Base-by-base conservation (phyloP, 2,797 vertebrate genomes). In the Garrulus glandarius region DNA sequence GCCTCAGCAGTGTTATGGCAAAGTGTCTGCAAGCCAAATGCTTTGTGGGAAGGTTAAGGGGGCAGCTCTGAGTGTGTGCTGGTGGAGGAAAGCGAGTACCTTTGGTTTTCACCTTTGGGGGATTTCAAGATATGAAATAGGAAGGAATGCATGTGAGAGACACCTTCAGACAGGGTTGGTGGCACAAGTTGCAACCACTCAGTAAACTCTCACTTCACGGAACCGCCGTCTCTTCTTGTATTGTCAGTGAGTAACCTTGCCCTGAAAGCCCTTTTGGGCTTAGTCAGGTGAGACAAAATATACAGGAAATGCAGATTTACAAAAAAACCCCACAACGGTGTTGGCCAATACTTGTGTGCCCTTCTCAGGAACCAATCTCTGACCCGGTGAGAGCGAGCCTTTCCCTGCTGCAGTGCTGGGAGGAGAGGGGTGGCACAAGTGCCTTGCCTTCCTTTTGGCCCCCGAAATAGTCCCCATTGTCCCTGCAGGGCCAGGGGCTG, bases 301-400 rank as follows among this genome's bases (percentile, higher is more conserved):
- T 19, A 17, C 60, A 65, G 92, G 65, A 92, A 95, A 65, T 23
- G 18, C 23, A 30, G 21, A 43, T 26, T 32, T 37, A 13, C 15
- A 8, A 14, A 32, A 24, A 52, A 24, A 0, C 0, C 0, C 46
- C 65, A 36, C 0, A 0, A 2, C 26, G 32, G 13, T 26, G 17
- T 44, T 88, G 70, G 46, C 46, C n/a, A 49, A 1, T 6, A 1
- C 11, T 20, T 22, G 43, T 2, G 2, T 26, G 22, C 43, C 39
- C 60, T 77, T 74, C 3, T 3, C 11, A 39, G 72, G 75, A 56
- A 2, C 57, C 39, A 32, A 0, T 44, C 43, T 77, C 17, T 87
- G 75, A 1, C 8, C 3, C 0, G 0, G 16, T 9, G 61, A 47
- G 67, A 74, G 52, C 0, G 4, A 67, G 47, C 36, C 49, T 37